Evolutionary conservation across 2,113 vertebrate genomes (phyloP).

Genomic region (Panthera leo): DNA sequence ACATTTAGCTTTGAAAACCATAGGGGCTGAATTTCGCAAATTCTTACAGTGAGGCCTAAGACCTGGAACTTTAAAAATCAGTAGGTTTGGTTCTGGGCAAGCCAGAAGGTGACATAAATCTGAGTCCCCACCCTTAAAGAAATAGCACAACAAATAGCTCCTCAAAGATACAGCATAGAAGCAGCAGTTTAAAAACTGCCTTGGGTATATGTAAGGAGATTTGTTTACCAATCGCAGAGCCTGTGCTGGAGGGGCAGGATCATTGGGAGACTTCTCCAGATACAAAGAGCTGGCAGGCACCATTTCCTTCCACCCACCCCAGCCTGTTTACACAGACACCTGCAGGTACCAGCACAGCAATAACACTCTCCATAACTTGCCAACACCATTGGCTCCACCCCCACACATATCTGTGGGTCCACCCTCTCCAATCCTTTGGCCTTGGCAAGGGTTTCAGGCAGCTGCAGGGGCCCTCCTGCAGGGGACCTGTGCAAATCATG

Average conservation of each 20-base stretch:
- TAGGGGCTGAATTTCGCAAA: background rate
- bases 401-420: background rate
- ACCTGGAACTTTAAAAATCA: background rate
- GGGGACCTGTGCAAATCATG: no score
- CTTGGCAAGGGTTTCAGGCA: background rate
- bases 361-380: background rate
- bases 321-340: background rate
- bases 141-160: background rate
- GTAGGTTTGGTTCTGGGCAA: background rate
- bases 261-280: background rate
- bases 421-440: background rate
- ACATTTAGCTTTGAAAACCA: background rate
- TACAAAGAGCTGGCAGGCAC: background rate
- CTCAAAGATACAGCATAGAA: background rate
- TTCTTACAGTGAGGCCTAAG: background rate
- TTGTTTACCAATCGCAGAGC: background rate
- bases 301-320: background rate
- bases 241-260: background rate
- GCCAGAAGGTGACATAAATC: background rate
- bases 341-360: background rate
- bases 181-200: background rate
- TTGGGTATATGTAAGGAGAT: background rate
- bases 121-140: background rate
- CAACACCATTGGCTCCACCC: background rate
- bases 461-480: background rate